Conservation (phyloP, 2,797 vertebrate species). For the Notoglanidium macrostoma region DNA sequence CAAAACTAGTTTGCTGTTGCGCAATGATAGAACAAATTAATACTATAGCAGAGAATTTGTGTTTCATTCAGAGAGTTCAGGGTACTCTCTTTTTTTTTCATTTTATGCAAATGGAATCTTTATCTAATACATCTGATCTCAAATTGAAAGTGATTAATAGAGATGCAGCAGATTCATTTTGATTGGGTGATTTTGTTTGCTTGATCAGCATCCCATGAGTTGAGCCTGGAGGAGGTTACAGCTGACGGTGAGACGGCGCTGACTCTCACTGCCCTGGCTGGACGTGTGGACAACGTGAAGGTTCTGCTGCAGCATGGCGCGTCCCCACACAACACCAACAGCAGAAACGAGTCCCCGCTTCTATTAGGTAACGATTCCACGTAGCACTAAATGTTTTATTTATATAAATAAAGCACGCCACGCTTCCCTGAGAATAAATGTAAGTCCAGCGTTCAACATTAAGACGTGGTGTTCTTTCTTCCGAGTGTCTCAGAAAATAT, state of each 20-base stretch:
- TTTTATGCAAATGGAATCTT: neutral
- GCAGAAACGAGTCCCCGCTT: conserved; percentile 83
- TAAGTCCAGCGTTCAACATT: no score
- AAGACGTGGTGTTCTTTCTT: neutral
- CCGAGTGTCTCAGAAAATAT: neutral
- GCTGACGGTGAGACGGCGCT: conserved; percentile 81
- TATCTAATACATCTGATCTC: no score
- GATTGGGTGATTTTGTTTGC: neutral
- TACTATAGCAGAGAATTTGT: no score
- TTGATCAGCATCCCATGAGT: conserved; percentile 67
- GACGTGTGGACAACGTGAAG: conserved; percentile 74
- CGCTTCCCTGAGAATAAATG: neutral
- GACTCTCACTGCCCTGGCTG: conserved; percentile 80
- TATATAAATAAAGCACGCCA: neutral
- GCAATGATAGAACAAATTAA: no score
- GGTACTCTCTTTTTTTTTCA: neutral
- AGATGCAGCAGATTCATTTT: neutral
- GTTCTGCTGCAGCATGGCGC: conserved; percentile 79
- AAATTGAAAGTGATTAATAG: neutral
- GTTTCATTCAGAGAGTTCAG: no score
- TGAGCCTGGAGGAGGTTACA: conserved; percentile 82
- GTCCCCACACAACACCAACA: conserved; percentile 81
- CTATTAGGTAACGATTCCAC: conserved; percentile 73
- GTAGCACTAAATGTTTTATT: neutral
- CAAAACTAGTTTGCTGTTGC: no score